A percentile compares a stretch with the other conserved stretches of the same genome.
phyloP scores from a whole-genome alignment of 2,113 vertebrate species.

The Zosterops lateralis region DNA sequence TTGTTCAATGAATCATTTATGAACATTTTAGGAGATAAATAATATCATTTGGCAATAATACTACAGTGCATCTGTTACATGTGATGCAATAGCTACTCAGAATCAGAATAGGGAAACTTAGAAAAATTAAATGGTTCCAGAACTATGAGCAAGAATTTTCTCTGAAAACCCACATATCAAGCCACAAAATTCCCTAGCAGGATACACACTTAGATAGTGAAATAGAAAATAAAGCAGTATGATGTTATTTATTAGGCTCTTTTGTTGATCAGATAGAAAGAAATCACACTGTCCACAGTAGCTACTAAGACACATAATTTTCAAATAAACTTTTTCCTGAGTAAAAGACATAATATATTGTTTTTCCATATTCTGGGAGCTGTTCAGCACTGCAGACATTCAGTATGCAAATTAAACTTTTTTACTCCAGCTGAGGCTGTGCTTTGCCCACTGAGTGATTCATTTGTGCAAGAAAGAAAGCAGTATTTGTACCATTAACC shows the following conservation, averaged over 20 bases:
- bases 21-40: background rate
- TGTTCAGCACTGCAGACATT: background rate
- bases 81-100: background rate
- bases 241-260: background rate
- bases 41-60: background rate
- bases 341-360: background rate
- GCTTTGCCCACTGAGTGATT: background rate
- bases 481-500: background rate
- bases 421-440: background rate
- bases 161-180: background rate
- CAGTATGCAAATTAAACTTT: background rate
- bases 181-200: background rate
- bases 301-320: background rate
- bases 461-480: background rate
- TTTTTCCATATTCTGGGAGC: background rate
- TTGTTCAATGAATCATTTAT: background rate
- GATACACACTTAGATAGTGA: background rate
- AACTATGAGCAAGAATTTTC: background rate
- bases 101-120: background rate
- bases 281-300: background rate
- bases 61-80: background rate
- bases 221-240: background rate
- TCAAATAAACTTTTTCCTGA: background rate
- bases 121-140: background rate
- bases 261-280: background rate